Base-by-base conservation (phyloP, 2,113 vertebrate genomes). In the Aspiorhynchus laticeps region DNA sequence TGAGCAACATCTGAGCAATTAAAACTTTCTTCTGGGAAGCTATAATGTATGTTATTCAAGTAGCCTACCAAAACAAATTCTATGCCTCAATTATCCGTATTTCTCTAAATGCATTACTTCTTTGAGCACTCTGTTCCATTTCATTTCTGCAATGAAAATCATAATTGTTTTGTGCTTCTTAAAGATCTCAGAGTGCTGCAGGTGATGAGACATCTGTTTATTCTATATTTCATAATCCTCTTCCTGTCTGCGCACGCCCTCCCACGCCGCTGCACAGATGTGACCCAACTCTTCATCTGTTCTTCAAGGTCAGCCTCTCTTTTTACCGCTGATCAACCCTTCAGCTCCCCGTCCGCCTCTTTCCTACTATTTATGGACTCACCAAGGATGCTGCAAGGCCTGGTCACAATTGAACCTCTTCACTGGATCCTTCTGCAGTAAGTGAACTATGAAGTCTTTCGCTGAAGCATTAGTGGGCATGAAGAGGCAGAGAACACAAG, bases 311-410 rank as follows among this genome's bases (percentile, higher is more conserved):
- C 79, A 69, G 53, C 14, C 26, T 86, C 43, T 84, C 48, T 85
- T 67, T 85, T 87, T 69, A 71, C 10, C 41, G 28, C 7, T 1
- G 43, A 86, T 86, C 63, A 81, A 83, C 80, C 46, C 46, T 36
- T 85, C 83, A 26, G 19, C 61, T 76, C 43, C 61, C 41, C n/a
- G 5, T 43, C 69, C 14, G 51, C 71, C 56, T 82, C 78, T 86
- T 46, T 43, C 33, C 24, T 17, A 48, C 78, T 87, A 89, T 91
- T 88, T 87, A 86, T 85, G 78, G 85, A 84, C 94, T 96, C 93
- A 97, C 96, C 97, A 97, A 6, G 96, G 96, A 90, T 97, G 96
- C 89, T 96, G 95, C 89, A 96, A 91, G 77, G 96, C 96, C 91
- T 96, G 95, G 87, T 96, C 95, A 7, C 96, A 96, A 80, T 95